Base-by-base conservation (phyloP, 2,797 vertebrate genomes). In the Tadarida brasiliensis region DNA sequence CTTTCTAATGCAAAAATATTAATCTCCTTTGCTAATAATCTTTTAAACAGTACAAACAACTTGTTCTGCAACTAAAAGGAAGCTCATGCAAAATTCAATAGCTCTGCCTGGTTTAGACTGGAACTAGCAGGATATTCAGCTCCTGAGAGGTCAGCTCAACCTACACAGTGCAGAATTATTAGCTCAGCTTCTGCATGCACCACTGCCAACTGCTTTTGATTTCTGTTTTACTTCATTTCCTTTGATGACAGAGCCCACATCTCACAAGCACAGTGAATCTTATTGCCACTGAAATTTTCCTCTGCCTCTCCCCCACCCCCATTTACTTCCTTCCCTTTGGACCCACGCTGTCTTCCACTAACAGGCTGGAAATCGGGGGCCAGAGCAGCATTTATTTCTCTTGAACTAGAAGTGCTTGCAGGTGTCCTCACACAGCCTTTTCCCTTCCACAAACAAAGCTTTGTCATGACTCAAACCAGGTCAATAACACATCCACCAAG, bases 31-130 rank as follows among this genome's bases (percentile, higher is more conserved):
- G 51, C 70, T 95, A 96, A 97, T 93, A 89, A 94, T 95, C 81
- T 97, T 97, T 91, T 92, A 73, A 97, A 90, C 5, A 70, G 94
- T 65, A 96, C 82, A 94, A 96, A 94, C 85, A 96, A 95, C 95
- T 97, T 92, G 97, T 51, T 90, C 92, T 80, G 87, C 67, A 94
- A 51, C 96, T 94, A 97, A 97, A 97, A 87, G 61, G 85, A 94
- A 97, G 51, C 67, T 97, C 91, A 97, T 91, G 49, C 59, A 97
- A 98, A 97, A 97, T 84, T 47, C 95, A 96, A 77, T 1, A 96
- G 85, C 88, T 11, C 67, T 92, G 96, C 71, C 26, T 30, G 89
- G 85, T 97, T 98, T 77, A 74, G 97, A 90, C 65, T 15, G 74
- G 96, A 97, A 44, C 92, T 35, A 94, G 84, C 73, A 4, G 35